These are phyloP conservation scores for Nipponacmea schrenckii DNA, from an alignment of 2,888 invertebrate species.

Conservation along the genomic window DNA sequence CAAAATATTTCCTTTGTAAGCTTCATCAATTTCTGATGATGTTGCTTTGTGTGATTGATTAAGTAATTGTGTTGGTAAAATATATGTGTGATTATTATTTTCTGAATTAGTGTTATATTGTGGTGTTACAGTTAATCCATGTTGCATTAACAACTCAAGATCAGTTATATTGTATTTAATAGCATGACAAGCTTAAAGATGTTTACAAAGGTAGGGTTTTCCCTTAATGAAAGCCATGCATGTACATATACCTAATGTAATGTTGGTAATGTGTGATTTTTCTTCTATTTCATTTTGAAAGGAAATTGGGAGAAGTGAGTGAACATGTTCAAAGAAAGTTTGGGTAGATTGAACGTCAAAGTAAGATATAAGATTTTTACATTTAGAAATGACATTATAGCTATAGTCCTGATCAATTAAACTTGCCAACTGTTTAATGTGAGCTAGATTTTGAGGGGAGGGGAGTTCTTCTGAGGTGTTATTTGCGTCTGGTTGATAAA, in stretches of 20 bases:
- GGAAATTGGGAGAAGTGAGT: too few species aligned
- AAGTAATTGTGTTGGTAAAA: too few species aligned
- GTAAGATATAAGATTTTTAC: not conserved
- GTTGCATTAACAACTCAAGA: too few species aligned
- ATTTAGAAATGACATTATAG: slow-evolving; percentile 15
- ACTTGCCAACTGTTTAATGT: too few species aligned
- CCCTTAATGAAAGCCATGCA: slow-evolving; percentile 16
- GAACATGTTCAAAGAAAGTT: not conserved
- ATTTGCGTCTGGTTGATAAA: too few species aligned
- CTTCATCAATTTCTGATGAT: not conserved
- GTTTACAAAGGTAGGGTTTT: slow-evolving; percentile 20
- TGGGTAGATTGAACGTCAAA: not conserved
- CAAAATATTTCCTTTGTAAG: not conserved
- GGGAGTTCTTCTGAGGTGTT: too few species aligned
- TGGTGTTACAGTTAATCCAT: too few species aligned
- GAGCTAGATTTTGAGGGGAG: too few species aligned
- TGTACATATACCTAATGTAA: slow-evolving; percentile 14
- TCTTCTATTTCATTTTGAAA: not conserved
- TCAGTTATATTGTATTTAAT: too few species aligned
- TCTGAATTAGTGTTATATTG: too few species aligned
- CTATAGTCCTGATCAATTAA: slow-evolving; percentile 6
- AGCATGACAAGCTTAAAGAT: slow-evolving; percentile 12
- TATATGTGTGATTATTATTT: too few species aligned
- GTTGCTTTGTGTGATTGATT: not conserved
- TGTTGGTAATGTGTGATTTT: slow-evolving; percentile 7